These are phyloP conservation scores for Synodontis membranacea DNA, from an alignment of 2,113 vertebrate species.

Conservation along the genomic window DNA sequence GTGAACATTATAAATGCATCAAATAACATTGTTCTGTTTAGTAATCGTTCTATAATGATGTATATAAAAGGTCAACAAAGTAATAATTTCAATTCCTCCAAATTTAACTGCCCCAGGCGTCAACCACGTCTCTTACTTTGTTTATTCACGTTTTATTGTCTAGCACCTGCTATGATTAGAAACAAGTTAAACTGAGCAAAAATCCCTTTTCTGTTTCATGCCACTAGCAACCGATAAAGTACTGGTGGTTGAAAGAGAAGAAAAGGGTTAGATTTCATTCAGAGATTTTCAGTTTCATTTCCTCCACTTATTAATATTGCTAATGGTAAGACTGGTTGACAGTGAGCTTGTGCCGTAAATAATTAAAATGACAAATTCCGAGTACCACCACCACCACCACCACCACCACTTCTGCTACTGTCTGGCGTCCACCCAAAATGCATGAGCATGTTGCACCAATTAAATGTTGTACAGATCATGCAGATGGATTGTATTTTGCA, in stretches of 20 bases:
- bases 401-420: background rate
- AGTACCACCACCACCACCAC: background rate
- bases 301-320: background rate
- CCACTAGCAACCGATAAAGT: background rate
- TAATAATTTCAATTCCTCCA: background rate
- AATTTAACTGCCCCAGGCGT: background rate
- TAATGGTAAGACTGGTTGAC: background rate
- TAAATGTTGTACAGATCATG: background rate
- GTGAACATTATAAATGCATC: background rate
- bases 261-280: background rate
- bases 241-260: background rate
- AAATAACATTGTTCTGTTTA: background rate
- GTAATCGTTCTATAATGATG: background rate
- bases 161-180: background rate
- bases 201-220: background rate
- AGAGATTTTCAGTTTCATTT: background rate
- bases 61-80: constrained; percentile 1
- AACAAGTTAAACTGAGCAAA: background rate
- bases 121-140: background rate
- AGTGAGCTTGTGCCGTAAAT: background rate
- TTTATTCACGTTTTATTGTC: background rate
- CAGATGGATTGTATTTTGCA: background rate
- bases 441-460: background rate
- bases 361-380: background rate
- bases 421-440: constrained; percentile 11